These are phyloP conservation scores for Leptinotarsa peninsularis DNA, from an alignment of 2,888 invertebrate genomes.

Conservation along the genomic window DNA sequence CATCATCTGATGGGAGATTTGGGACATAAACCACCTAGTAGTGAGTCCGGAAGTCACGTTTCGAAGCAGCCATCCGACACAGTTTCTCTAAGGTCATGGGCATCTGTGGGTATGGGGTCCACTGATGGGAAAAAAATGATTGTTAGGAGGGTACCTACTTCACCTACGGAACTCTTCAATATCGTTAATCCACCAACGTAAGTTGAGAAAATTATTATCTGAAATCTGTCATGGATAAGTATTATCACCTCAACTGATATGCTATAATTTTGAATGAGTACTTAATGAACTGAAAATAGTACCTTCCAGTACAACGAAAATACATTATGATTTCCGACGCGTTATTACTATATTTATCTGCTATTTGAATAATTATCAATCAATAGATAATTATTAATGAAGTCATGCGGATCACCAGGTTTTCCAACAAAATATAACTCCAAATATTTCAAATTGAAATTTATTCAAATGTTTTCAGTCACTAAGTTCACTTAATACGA, in stretches of 20 bases:
- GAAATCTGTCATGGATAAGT: background rate
- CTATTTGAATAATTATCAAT: too few relatives aligned
- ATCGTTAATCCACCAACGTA: slow-evolving; percentile 87
- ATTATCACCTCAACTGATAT: background rate
- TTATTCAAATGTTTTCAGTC: too few relatives aligned
- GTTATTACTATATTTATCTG: too few relatives aligned
- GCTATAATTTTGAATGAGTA: too few relatives aligned
- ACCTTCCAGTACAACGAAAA: too few relatives aligned
- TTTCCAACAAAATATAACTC: too few relatives aligned
- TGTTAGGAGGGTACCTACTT: slow-evolving; percentile 85
- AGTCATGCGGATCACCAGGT: too few relatives aligned
- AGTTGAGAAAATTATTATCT: slow-evolving; percentile 65
- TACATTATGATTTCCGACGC: too few relatives aligned
- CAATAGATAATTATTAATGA: too few relatives aligned
- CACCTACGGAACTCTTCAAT: slow-evolving; percentile 87
- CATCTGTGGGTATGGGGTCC: slow-evolving; percentile 89
- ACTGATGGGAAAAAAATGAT: slow-evolving; percentile 89
- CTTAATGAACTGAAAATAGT: too few relatives aligned
- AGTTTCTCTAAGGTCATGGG: slow-evolving; percentile 81
- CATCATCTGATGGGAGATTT: slow-evolving; percentile 49
- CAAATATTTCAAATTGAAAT: too few relatives aligned
- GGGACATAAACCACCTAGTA: slow-evolving; percentile 44
- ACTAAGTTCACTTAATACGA: too few relatives aligned
- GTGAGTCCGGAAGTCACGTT: slow-evolving; percentile 72
- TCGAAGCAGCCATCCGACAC: slow-evolving; percentile 70